Evolutionary conservation across 1,140 invertebrate genomes (phyloP), one percentile per base, ranked within the genome.

Genomic region (Hycleus phaleratus): DNA sequence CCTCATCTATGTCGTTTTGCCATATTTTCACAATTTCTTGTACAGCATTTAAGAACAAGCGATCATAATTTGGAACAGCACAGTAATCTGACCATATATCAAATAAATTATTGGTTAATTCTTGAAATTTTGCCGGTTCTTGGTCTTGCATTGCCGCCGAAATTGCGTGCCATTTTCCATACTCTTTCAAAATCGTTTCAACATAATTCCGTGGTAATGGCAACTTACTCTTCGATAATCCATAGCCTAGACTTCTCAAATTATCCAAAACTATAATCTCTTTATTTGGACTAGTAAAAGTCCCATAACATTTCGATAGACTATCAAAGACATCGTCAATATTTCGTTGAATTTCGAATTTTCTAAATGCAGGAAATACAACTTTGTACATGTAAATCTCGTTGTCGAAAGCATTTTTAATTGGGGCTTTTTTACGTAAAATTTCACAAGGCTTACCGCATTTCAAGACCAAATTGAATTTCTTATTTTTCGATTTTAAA

Each of bases 131-230:
- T 9, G 69, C 64, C 5, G 65, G 64, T 40, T 74, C 60, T 46
- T 71, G 68, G 32, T 72, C 61, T 58, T 75, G 78, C 26, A 79
- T 64, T 0, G 74, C 75, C 58, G 76, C 72, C 0, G 78, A 78
- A 0, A 77, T 52, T 1, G 79, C 79, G 65, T 82, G 81, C 6
- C 78, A 72, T 46, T 71, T 74, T 8, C 73, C 81, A 59, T 81
- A 72, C 12, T 71, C 73, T 49, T 73, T 67, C 26, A 82, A 69
- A 1, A 77, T 70, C 2, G 75, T 45, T 10, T 52, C 26, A 8
- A 52, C 18, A 18, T 25, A 24, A 26, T 52, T 44, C 26, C 50
- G 24, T n/a, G 50, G n/a, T 24, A 52, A 10, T 1, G 50, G 50
- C 11, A 44, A 11, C 12, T 25, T 44, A 2, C 26, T 44, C n/a